Conservation (phyloP, 2,888 invertebrate species). For the Oxycera nigricornis region DNA sequence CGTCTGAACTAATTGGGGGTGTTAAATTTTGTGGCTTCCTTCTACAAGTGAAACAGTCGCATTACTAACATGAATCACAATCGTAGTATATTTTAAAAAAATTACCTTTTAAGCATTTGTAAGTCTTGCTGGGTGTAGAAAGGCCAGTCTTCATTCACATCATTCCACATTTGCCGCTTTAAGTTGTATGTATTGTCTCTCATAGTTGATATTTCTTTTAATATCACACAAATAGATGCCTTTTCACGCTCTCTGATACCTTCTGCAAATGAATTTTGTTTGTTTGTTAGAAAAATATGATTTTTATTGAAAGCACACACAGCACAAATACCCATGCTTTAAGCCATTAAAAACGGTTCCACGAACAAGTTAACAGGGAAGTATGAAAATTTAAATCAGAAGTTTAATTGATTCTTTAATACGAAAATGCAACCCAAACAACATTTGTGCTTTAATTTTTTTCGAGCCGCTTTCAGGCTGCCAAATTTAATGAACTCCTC, state of each 20-base stretch:
- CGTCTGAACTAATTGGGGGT: slow-evolving; percentile 86
- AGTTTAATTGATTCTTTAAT: too few relatives aligned
- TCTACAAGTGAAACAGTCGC: slow-evolving; percentile 63
- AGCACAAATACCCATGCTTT: too few relatives aligned
- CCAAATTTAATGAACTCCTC: too few relatives aligned
- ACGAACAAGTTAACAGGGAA: too few relatives aligned
- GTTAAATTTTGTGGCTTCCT: slow-evolving; percentile 91
- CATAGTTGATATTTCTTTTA: slow-evolving; percentile 81
- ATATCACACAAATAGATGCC: slow-evolving; percentile 75
- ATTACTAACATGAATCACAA: neutral
- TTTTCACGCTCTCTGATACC: slow-evolving; percentile 86
- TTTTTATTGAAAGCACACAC: too few relatives aligned
- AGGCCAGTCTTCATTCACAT: slow-evolving; percentile 93
- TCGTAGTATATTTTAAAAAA: neutral
- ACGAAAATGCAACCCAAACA: too few relatives aligned
- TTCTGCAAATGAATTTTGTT: slow-evolving; percentile 72
- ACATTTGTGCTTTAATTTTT: too few relatives aligned
- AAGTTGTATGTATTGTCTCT: slow-evolving; percentile 91
- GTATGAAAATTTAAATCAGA: too few relatives aligned
- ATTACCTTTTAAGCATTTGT: slow-evolving; percentile 82
- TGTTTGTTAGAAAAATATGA: too few relatives aligned
- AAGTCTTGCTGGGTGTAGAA: slow-evolving; percentile 91
- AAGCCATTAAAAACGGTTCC: too few relatives aligned
- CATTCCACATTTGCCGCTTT: slow-evolving; percentile 87
- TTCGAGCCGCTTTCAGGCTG: too few relatives aligned